Conservation (phyloP, 2,113 vertebrate genomes). For the Gobius niger region DNA sequence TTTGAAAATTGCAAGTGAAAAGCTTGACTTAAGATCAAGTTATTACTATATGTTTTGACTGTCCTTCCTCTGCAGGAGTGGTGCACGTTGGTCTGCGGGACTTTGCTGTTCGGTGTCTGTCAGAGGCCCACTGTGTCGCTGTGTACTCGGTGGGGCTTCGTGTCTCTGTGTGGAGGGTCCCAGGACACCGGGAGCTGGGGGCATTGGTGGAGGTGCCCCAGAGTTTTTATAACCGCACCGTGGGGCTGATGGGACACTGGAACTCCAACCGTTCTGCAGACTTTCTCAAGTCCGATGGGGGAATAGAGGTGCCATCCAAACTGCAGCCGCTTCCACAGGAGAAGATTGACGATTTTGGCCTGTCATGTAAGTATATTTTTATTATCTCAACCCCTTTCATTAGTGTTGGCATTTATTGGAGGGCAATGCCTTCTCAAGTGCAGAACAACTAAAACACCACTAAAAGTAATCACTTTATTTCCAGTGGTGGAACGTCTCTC, state of each 20-base stretch:
- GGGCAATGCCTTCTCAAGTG: too few relatives aligned
- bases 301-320: conserved; percentile 37
- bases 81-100: conserved; percentile 49
- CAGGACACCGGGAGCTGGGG: conserved; percentile 51
- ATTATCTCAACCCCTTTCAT: too few relatives aligned
- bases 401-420: too few relatives aligned
- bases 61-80: conserved; percentile 57
- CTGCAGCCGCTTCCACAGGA: conserved; percentile 65
- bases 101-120: conserved; percentile 73
- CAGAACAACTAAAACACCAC: too few relatives aligned
- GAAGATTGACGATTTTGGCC: conserved; percentile 71
- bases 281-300: conserved; percentile 78
- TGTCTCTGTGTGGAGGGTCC: conserved; percentile 64
- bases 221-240: conserved; percentile 75
- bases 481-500: too few relatives aligned
- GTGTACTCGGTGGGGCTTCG: conserved; percentile 76
- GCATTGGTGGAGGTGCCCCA: conserved; percentile 76
- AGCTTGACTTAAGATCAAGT: not conserved
- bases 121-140: conserved; percentile 57
- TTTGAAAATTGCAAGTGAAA: not conserved
- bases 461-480: too few relatives aligned
- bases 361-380: conserved; percentile 79
- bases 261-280: conserved; percentile 72
- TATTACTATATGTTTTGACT: not conserved
- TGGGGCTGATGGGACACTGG: conserved; percentile 82